A percentile compares a stretch with the other conserved stretches of the same genome.
Conservation (phyloP, 2,888 invertebrate genomes). For the Caenorhabditis uteleia region DNA sequence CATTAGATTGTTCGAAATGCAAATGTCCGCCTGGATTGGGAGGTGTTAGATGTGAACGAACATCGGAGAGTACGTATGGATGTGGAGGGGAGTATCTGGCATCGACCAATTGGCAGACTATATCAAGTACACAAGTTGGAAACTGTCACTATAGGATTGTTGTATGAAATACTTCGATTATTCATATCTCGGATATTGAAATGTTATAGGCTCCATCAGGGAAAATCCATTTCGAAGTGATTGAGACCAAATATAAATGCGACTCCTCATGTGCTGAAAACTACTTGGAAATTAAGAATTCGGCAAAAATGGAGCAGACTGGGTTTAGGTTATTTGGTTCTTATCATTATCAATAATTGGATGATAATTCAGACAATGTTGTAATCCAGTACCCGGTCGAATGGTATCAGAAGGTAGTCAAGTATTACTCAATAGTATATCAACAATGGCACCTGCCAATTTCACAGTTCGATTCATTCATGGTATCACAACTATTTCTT, state of each 20-base stretch:
- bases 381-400: constrained; percentile 51
- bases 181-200: not conserved
- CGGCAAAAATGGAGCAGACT: constrained; percentile 46
- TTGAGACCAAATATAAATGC: constrained; percentile 52
- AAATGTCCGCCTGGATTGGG: constrained; percentile 53
- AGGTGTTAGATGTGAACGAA: constrained; percentile 44
- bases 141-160: constrained; percentile 48
- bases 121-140: constrained; percentile 40
- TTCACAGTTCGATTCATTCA: constrained; percentile 54
- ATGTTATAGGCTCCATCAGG: constrained; percentile 42
- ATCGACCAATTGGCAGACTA: constrained; percentile 42
- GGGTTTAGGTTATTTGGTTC: constrained; percentile 41
- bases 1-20: constrained; percentile 47
- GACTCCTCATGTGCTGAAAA: constrained; percentile 56
- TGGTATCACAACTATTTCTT: constrained; percentile 19
- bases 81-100: constrained; percentile 55
- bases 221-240: constrained; percentile 46
- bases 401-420: constrained; percentile 48
- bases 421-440: constrained; percentile 44
- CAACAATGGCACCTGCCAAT: constrained; percentile 42
- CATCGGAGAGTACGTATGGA: constrained; percentile 32
- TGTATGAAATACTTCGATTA: constrained; percentile 11
- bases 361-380: constrained; percentile 50
- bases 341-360: not conserved
- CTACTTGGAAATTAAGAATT: constrained; percentile 54